Evolutionary conservation across 2,797 vertebrate genomes (phyloP).

Genomic region (Falco peregrinus): DNA sequence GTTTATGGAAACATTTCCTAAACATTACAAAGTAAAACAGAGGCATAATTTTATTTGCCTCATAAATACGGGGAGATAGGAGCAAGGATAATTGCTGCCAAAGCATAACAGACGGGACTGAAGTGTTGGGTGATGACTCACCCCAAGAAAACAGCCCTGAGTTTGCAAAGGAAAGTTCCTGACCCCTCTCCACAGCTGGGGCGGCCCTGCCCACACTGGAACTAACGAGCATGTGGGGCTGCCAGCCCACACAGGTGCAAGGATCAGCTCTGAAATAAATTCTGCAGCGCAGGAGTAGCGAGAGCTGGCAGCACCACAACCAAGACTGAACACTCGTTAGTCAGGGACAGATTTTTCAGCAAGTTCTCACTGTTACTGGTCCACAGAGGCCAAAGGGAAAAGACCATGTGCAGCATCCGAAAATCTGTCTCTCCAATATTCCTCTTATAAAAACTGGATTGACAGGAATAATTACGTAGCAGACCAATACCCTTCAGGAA

Average conservation of each 20-base stretch:
- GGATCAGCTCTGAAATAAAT: constrained; percentile 20
- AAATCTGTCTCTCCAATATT: not conserved
- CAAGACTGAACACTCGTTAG: not conserved
- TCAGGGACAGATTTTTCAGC: constrained; percentile 15
- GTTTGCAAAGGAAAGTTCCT: not conserved
- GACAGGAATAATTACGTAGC: not conserved
- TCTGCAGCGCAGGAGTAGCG: not conserved
- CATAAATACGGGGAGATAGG: not conserved
- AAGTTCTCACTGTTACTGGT: not conserved
- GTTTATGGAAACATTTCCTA: constrained; percentile 11
- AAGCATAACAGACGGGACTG: not conserved
- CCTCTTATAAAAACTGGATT: not conserved
- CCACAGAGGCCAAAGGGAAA: not conserved
- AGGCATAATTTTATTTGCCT: not conserved
- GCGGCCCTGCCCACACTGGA: not conserved
- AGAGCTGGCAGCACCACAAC: not conserved
- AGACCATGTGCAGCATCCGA: not conserved
- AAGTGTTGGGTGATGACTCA: not conserved
- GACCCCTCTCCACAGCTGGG: not conserved
- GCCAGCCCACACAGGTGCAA: constrained; percentile 9
- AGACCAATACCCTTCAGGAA: not conserved
- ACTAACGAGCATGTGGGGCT: not conserved
- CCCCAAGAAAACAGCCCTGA: not conserved
- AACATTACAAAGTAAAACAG: not conserved
- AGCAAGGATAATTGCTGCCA: not conserved